A percentile compares a stretch with the other conserved stretches of the same genome.
phyloP scores from a whole-genome alignment of 2,797 vertebrate species.

The Caiman crocodilus region DNA sequence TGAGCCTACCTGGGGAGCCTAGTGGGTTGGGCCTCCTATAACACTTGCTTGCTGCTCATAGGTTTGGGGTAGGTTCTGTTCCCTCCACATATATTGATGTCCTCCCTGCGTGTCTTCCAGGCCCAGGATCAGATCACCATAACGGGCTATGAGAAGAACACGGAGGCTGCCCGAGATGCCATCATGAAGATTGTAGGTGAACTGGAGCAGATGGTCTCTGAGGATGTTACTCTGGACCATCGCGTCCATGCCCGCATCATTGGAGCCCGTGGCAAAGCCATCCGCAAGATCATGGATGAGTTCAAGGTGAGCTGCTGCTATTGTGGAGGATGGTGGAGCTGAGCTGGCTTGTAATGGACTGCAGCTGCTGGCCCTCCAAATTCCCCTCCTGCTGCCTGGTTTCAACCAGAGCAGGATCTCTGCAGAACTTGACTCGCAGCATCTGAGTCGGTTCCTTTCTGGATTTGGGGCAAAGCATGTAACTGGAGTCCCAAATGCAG shows the following conservation, averaged over 20 bases:
- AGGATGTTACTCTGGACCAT: conserved; percentile 95
- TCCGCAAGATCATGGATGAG: conserved; percentile 99
- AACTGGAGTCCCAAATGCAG: not conserved
- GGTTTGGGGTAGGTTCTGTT: not conserved
- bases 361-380: not conserved
- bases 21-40: not conserved
- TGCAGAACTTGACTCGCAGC: not conserved
- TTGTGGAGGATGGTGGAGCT: rapidly evolving
- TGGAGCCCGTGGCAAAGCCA: conserved; percentile 95
- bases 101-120: conserved; percentile 14
- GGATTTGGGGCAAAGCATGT: not conserved
- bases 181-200: conserved; percentile 95
- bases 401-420: not conserved
- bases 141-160: conserved; percentile 96
- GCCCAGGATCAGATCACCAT: conserved; percentile 97
- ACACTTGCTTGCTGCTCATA: not conserved
- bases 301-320: conserved; percentile 88
- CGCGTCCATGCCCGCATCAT: conserved; percentile 97
- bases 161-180: conserved; percentile 92
- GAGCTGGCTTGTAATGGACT: not conserved
- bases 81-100: not conserved
- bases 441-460: not conserved
- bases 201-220: conserved; percentile 96
- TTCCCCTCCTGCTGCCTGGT: not conserved
- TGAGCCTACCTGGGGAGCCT: not conserved